Percentiles rank a stretch among this genome's conserved stretches.
Evolutionary conservation across 64 coral and sea anemone genomes (phyloP).

Genomic region (Montipora efflorescens): DNA sequence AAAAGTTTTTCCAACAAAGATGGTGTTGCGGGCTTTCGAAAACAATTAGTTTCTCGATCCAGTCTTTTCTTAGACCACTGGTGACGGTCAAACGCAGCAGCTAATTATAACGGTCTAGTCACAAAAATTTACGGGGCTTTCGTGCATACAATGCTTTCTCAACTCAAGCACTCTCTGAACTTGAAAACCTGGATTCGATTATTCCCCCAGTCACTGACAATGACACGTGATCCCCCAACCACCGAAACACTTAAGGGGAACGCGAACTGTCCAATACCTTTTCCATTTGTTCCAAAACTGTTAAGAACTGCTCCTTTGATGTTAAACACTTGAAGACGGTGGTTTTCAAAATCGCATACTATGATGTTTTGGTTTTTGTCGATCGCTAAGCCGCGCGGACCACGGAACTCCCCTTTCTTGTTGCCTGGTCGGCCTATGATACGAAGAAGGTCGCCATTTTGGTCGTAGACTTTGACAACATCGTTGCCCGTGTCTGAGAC

Average conservation of each 20-base stretch:
- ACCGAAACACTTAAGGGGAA: constrained; percentile 59
- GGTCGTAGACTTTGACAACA: constrained; percentile 67
- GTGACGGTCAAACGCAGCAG: too few relatives aligned
- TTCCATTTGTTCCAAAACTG: constrained; percentile 62
- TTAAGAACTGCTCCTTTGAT: constrained; percentile 49
- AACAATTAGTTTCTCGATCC: too few relatives aligned
- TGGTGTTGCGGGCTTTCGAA: too few relatives aligned
- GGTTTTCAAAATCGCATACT: constrained; percentile 80
- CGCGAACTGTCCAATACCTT: constrained; percentile 57
- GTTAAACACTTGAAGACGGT: constrained; percentile 64
- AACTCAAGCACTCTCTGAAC: constrained; percentile 19
- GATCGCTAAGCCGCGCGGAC: constrained; percentile 56
- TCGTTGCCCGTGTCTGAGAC: constrained; percentile 74
- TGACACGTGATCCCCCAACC: constrained; percentile 16
- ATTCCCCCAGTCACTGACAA: constrained; percentile 77
- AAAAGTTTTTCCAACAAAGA: too few relatives aligned
- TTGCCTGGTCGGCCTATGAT: constrained; percentile 56
- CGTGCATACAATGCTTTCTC: too few relatives aligned
- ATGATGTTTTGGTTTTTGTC: constrained; percentile 64
- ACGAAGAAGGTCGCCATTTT: constrained; percentile 55
- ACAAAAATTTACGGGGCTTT: too few relatives aligned
- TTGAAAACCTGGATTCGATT: constrained; percentile 67
- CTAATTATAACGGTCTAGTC: too few relatives aligned
- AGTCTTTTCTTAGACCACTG: too few relatives aligned
- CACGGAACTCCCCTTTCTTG: constrained; percentile 72